Conservation (phyloP, 1,140 invertebrate species). For the Capitella teleta region DNA sequence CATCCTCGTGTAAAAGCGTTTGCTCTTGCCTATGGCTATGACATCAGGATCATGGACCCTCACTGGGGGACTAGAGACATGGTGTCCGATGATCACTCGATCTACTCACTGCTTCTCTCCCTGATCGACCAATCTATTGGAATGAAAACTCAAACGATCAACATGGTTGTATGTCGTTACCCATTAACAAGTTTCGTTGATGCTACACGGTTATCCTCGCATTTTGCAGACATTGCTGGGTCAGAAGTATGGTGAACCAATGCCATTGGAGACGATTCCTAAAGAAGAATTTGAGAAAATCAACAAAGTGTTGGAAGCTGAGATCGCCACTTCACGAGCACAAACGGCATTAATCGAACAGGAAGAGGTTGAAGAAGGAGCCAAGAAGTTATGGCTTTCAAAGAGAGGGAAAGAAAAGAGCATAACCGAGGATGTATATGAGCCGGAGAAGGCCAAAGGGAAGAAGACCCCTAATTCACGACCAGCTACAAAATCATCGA, state of each 20-base stretch:
- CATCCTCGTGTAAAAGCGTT: slow-evolving; percentile 91
- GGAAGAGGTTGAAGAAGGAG: neutral
- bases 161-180: slow-evolving; percentile 64
- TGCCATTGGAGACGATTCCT: slow-evolving; percentile 74
- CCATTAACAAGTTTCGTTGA: neutral
- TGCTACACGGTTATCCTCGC: neutral
- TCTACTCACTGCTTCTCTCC: slow-evolving; percentile 88
- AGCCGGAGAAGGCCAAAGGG: neutral
- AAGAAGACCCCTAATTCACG: neutral
- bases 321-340: neutral
- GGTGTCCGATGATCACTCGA: slow-evolving; percentile 93
- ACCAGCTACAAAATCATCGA: neutral
- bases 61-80: slow-evolving; percentile 82
- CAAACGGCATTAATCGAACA: slow-evolving; percentile 1
- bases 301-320: slow-evolving; percentile 58
- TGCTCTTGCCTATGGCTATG: slow-evolving; percentile 51
- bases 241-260: slow-evolving; percentile 94
- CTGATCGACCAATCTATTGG: slow-evolving; percentile 82
- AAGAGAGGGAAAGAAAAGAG: too few species aligned
- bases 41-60: slow-evolving; percentile 66
- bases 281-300: slow-evolving; percentile 72
- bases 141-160: slow-evolving; percentile 79
- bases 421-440: neutral
- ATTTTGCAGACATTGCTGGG: slow-evolving; percentile 71
- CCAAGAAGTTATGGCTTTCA: neutral